These are phyloP conservation scores for Andricus quercusramuli DNA, from an alignment of 2,888 invertebrate genomes.

Conservation along the genomic window DNA sequence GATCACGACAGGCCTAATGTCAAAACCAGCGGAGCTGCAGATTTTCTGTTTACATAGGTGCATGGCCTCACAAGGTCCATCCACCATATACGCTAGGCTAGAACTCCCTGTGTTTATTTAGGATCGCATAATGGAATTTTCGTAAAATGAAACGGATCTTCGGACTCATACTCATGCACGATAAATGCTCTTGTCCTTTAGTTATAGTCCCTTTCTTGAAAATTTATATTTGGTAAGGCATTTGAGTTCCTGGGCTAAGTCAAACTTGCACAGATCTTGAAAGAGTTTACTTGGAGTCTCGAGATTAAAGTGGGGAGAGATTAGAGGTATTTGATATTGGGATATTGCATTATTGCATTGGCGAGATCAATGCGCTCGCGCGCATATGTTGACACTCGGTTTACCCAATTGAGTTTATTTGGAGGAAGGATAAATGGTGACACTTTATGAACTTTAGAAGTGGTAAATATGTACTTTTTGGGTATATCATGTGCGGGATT, in stretches of 20 bases:
- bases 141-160: constrained; percentile 48
- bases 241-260: constrained; percentile 43
- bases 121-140: constrained; percentile 61
- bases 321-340: constrained; percentile 59
- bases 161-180: constrained; percentile 42
- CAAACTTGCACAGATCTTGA: constrained; percentile 60
- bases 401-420: constrained; percentile 46
- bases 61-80: constrained; percentile 56
- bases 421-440: not conserved
- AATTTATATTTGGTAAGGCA: constrained; percentile 35
- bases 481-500: not conserved
- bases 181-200: constrained; percentile 39
- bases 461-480: constrained; percentile 20
- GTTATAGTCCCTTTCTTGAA: constrained; percentile 8
- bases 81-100: constrained; percentile 37
- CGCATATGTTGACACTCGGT: constrained; percentile 57
- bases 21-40: constrained; percentile 53
- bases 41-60: constrained; percentile 74
- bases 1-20: constrained; percentile 53
- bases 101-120: constrained; percentile 64
- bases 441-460: constrained; percentile 5
- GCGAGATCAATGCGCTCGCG: constrained; percentile 49
- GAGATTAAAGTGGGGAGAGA: constrained; percentile 42
- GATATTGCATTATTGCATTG: constrained; percentile 56
- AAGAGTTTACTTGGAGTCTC: constrained; percentile 61